phyloP scores from a whole-genome alignment of 2,888 invertebrate genomes.

The Pandemis heparana region DNA sequence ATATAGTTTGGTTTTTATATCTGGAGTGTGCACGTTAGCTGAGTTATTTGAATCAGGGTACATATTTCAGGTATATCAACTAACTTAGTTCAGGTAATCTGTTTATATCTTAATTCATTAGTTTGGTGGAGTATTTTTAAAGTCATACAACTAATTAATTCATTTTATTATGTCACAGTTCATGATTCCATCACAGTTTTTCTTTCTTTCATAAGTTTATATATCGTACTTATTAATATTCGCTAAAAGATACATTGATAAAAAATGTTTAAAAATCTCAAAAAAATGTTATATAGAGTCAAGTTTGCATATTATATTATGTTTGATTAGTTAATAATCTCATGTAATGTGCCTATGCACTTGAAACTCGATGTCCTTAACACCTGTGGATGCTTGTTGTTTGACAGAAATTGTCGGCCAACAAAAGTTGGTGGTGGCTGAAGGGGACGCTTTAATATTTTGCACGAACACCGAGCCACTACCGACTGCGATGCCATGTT shows the following conservation, averaged over 20 bases:
- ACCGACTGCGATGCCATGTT: conserved; percentile 54
- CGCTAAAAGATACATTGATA: conserved; percentile 77
- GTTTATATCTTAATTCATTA: conserved; percentile 59
- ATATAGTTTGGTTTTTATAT: conserved; percentile 59
- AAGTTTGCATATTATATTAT: conserved; percentile 81
- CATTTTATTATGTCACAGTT: conserved; percentile 56
- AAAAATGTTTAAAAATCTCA: conserved; percentile 71
- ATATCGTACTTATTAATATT: conserved; percentile 85
- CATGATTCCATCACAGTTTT: conserved; percentile 52
- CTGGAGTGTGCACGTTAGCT: conserved; percentile 56
- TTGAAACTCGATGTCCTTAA: conserved; percentile 66
- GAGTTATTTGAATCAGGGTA: conserved; percentile 40
- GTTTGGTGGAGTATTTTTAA: conserved; percentile 75
- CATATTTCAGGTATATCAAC: conserved; percentile 58
- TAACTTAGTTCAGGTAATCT: conserved; percentile 57
- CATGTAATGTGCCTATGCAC: conserved; percentile 81
- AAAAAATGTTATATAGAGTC: conserved; percentile 69
- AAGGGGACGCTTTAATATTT: conserved; percentile 58
- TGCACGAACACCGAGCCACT: conserved; percentile 53
- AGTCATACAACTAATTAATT: conserved; percentile 66
- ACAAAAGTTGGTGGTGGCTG: conserved; percentile 60
- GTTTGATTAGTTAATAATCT: conserved; percentile 80
- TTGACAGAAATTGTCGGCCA: conserved; percentile 58
- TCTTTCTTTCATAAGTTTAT: conserved; percentile 75
- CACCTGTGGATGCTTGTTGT: conserved; percentile 65